Evolutionary conservation across 2,888 invertebrate genomes (phyloP), one percentile per base, ranked within the genome.

Genomic region (Pristionchus japonicus): DNA sequence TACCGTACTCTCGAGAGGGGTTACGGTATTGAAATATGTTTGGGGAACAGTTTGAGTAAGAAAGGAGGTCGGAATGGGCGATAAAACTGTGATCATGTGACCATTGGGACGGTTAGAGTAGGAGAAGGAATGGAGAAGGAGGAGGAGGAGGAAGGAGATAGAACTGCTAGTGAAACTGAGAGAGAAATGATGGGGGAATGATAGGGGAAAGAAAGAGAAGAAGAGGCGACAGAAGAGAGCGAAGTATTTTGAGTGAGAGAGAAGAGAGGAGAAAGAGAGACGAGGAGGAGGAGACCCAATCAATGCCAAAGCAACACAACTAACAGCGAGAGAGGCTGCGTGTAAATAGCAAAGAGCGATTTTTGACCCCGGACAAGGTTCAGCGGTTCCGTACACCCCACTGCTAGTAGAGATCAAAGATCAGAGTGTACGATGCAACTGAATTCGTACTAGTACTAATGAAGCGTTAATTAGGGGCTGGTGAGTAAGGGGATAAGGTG

Each of bases 301-400:
- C 74, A 86, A 87, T 87, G 83, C 57, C 83, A 74, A 74, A 88
- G 86, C 83, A 86, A 86, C 84, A 87, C 83, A 64, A 74, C 57
- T 52, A 61, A 52, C 87, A 74, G 17, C 57, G 43, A 40, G 47
- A 34, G 87, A 37, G 23, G 77, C 34, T 77, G 77, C 43, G 13
- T 2, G 15, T 1, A 20, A 74, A 77, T 15, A 13, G 77, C 34
- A 47, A 43, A 77, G 37, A 43, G 43, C 47, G 43, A 23, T 37
- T 86, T 23, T 47, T n/a, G n/a, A n/a, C n/a, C n/a, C n/a, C n/a
- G 86, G 49, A 31, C 17, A 23, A 43, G 23, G 85, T 85, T 85
- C 64, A 43, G 23, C 15, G 34, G 57, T 34, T 64, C 37, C 47
- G 20, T 27, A 20, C 52, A 6, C 20, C 52, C 43, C 43, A 43